Evolutionary conservation across 2,888 invertebrate species (phyloP), one percentile per base, ranked within the genome.

Genomic region (Lacanobia wlatinum): DNA sequence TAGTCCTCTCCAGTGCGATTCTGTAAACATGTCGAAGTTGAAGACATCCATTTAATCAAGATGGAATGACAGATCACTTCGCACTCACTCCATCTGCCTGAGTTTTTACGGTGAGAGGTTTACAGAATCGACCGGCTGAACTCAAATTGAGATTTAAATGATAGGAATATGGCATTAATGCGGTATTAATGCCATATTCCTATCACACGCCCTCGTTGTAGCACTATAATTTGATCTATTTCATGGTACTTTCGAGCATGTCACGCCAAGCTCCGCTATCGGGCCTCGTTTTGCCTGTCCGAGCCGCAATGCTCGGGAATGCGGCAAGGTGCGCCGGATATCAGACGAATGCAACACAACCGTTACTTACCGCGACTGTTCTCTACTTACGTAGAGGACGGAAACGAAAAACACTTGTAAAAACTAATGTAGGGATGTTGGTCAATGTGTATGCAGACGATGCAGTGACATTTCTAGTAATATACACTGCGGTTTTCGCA

Each of bases 241-340:
- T 84, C 50, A 70, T 64, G 56, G 38, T 55, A 55, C 16, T 64
- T 62, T 68, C 34, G 52, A 64, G 59, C 64, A n/a, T 58, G 83
- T 67, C 73, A 55, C 12, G 72, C 74, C 70, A 70, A 56, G 60
- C 48, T 9, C 48, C 21, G 58, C 64, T 71, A 70, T 72, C 65
- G 40, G 67, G 21, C 50, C 63, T 70, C 63, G 65, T 65, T 70
- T 68, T 46, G 72, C 61, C n/a, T 78, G 82, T 66, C 80, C 65
- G 76, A 43, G 10, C 68, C 67, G 85, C 78, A 76, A 70, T 76
- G 46, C 55, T 72, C 46, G 73, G 71, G 86, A 88, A 87, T 89
- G 87, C 71, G 77, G 43, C 77, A 78, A 83, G 88, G 89, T 82
- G 85, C 76, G 88, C 89, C 88, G 89, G 88, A 89, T 88, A 84